Evolutionary conservation across 2,113 vertebrate species (phyloP), one percentile per base, ranked within the genome.

Genomic region (Origma solitaria): DNA sequence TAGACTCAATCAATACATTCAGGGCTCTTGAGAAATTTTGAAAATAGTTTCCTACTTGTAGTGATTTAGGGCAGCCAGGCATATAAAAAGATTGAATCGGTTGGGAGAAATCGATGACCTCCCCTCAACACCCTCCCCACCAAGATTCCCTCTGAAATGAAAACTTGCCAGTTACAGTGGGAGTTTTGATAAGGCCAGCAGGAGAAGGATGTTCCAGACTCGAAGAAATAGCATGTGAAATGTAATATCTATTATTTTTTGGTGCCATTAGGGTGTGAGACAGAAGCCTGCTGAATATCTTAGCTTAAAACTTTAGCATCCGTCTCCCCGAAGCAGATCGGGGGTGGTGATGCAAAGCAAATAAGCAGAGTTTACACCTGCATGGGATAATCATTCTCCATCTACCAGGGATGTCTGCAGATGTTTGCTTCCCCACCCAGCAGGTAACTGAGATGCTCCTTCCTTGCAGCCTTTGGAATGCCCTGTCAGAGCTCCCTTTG

Each of bases 1-100:
- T 90, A 79, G 82, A 89, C 56, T 89, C 86, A 95, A 96, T 97
- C 94, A 86, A 95, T 97, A 94, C 64, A 42, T 58, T 75, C 86
- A 92, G 78, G 92, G 83, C 92, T 96, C 97, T 93, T 80, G 94
- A 96, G 96, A 97, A 96, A 96, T 95, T 96, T 95, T 97, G 94
- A 96, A 93, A 97, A 95, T 94, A 92, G 86, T 94, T 96, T 96
- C 93, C 90, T 96, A 69, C 94, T 96, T 95, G 95, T 91, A 97
- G 95, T 96, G 95, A 97, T 96, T 96, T 97, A 97, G 94, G 80
- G 92, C 92, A 92, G 95, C 86, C 94, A 94, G 91, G 94, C 96
- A 94, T 93, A 92, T 92, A 75, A 96, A 96, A 95, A 97, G 91
- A 95, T 88, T 73, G 91, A 94, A 96, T 91, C 10, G 2, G 91